phyloP scores from a whole-genome alignment of 2,888 invertebrate genomes.

The Limenitis camilla region DNA sequence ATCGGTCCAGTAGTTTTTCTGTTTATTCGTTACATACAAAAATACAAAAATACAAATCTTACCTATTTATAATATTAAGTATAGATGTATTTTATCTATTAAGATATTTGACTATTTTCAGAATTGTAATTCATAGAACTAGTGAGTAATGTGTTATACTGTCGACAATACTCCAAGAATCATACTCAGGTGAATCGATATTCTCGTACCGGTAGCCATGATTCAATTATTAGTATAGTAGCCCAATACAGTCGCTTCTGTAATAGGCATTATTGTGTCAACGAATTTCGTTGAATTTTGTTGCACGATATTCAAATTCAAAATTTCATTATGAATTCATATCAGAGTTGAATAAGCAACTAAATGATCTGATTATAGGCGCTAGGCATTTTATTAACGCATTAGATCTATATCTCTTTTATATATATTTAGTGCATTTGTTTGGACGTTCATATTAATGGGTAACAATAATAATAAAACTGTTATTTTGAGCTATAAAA shows the following conservation, averaged over 20 bases:
- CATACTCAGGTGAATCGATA: no score
- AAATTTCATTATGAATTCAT: slow-evolving; percentile 57
- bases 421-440: slow-evolving; percentile 17
- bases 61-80: no score
- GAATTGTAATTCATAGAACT: no score
- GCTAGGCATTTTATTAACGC: slow-evolving; percentile 16
- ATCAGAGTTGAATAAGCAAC: slow-evolving; percentile 50
- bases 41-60: no score
- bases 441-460: background rate
- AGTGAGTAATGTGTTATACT: no score
- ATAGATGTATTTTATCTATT: no score
- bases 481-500: background rate
- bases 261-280: slow-evolving; percentile 13
- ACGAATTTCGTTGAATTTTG: slow-evolving; percentile 23
- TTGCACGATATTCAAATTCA: slow-evolving; percentile 57
- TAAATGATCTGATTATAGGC: slow-evolving; percentile 46
- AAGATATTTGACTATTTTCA: no score
- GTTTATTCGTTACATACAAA: no score
- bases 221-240: slow-evolving; percentile 21
- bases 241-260: slow-evolving; percentile 8
- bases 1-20: no score
- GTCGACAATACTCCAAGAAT: no score
- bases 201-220: no score
- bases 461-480: slow-evolving; percentile 1
- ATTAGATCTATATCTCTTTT: slow-evolving; percentile 11